phyloP scores from a whole-genome alignment of 2,888 invertebrate species.

The Volucella inanis region DNA sequence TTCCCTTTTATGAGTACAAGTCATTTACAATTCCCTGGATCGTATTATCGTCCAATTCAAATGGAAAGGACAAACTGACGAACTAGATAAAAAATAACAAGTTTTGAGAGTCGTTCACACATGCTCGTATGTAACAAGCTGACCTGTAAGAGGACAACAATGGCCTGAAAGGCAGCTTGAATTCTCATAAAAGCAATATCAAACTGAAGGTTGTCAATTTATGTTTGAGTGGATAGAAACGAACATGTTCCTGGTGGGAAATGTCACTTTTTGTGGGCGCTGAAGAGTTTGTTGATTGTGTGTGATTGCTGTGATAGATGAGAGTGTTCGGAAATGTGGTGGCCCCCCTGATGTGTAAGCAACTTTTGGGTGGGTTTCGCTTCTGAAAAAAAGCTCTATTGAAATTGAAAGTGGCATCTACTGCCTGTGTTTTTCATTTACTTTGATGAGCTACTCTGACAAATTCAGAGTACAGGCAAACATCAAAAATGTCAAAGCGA shows the following conservation, averaged over 20 bases:
- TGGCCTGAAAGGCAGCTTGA: conserved; percentile 33
- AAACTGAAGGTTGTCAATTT: conserved; percentile 22
- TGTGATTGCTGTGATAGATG: conserved; percentile 8
- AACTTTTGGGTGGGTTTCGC: neutral
- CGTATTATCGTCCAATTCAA: conserved; percentile 36
- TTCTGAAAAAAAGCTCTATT: neutral
- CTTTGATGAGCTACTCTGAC: no score
- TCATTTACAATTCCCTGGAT: conserved; percentile 58
- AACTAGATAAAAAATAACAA: conserved; percentile 7
- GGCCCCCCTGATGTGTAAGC: neutral
- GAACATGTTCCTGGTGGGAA: conserved; percentile 1
- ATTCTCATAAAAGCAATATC: conserved; percentile 44
- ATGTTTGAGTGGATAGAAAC: neutral
- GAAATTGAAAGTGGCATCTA: neutral
- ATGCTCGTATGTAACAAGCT: conserved; percentile 43
- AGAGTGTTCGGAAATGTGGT: neutral
- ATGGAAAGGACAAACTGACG: neutral
- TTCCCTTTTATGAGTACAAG: conserved; percentile 19
- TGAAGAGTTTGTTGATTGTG: neutral
- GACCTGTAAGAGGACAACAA: conserved; percentile 35
- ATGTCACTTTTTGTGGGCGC: conserved; percentile 19
- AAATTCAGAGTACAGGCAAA: no score
- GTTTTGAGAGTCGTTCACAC: conserved; percentile 45
- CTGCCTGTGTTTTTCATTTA: no score
- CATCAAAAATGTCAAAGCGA: no score